A percentile compares a stretch with the other conserved stretches of the same genome.
These are phyloP conservation scores for Telmatherina bonti DNA, from an alignment of 2,797 vertebrate species.

Conservation along the genomic window DNA sequence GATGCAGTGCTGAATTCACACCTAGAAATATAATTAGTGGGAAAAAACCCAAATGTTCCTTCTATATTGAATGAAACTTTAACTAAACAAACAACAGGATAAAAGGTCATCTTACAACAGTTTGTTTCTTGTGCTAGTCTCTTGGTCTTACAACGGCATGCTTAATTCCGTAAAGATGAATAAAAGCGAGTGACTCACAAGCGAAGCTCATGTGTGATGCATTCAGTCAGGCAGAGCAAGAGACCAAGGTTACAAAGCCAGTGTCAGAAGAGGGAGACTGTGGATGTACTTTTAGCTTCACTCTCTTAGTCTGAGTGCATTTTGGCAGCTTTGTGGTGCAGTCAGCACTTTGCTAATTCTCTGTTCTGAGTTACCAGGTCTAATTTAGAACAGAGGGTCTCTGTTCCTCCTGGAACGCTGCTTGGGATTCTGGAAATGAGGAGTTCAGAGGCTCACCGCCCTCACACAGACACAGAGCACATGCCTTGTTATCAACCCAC, in stretches of 20 bases:
- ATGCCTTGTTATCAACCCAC: constrained; percentile 81
- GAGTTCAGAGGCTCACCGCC: constrained; percentile 74
- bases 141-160: constrained; percentile 29
- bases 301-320: constrained; percentile 35
- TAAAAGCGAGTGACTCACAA: constrained; percentile 29
- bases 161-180: constrained; percentile 42
- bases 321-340: constrained; percentile 41
- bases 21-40: too few species aligned
- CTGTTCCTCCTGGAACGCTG: constrained; percentile 76
- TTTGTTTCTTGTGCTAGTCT: constrained; percentile 34
- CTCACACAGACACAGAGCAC: constrained; percentile 74
- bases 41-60: background rate
- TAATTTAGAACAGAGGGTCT: constrained; percentile 79
- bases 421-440: constrained; percentile 78
- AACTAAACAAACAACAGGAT: constrained; percentile 4
- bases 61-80: background rate
- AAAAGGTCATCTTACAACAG: background rate
- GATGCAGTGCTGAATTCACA: too few species aligned
- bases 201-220: constrained; percentile 28
- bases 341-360: constrained; percentile 65
- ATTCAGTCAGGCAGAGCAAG: constrained; percentile 47
- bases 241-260: constrained; percentile 49
- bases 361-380: constrained; percentile 64
- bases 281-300: constrained; percentile 32
- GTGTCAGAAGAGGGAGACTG: constrained; percentile 39